Conservation (phyloP, 2,113 vertebrate species). For the Menidia beryllina region DNA sequence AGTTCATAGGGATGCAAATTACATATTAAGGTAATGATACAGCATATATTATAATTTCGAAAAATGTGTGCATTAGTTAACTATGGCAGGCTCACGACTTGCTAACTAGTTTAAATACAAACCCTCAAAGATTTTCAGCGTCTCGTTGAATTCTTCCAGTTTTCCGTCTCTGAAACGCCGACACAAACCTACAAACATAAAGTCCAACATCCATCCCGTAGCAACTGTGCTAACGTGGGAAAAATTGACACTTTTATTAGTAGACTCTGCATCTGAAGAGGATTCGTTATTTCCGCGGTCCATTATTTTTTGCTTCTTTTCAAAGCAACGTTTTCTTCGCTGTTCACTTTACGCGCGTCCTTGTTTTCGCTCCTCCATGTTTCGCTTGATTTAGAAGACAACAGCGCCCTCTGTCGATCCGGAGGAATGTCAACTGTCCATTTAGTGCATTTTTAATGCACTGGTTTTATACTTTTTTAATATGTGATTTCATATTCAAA, state of each 20-base stretch:
- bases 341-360: conserved; percentile 38
- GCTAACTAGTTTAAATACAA: conserved; percentile 8
- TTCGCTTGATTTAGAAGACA: accelerated
- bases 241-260: conserved; percentile 8
- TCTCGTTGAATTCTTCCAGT: conserved; percentile 57
- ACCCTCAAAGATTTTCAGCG: conserved; percentile 69
- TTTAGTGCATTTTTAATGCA: too few species aligned
- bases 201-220: conserved; percentile 76
- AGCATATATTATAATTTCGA: too few species aligned
- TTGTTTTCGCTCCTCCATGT: background rate
- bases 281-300: background rate
- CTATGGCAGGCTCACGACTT: too few species aligned
- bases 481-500: background rate
- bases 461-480: background rate
- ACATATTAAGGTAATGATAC: too few species aligned
- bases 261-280: accelerated
- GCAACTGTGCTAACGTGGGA: conserved; percentile 41
- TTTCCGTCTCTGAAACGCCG: conserved; percentile 67
- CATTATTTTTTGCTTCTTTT: conserved; percentile 17
- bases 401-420: conserved; percentile 20
- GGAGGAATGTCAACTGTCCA: conserved; percentile 11
- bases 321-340: background rate
- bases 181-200: conserved; percentile 71
- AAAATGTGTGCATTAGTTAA: too few species aligned
- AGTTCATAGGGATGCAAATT: too few species aligned